Evolutionary conservation across 2,888 invertebrate genomes (phyloP).

Genomic region (Chloroclystis v-ata): DNA sequence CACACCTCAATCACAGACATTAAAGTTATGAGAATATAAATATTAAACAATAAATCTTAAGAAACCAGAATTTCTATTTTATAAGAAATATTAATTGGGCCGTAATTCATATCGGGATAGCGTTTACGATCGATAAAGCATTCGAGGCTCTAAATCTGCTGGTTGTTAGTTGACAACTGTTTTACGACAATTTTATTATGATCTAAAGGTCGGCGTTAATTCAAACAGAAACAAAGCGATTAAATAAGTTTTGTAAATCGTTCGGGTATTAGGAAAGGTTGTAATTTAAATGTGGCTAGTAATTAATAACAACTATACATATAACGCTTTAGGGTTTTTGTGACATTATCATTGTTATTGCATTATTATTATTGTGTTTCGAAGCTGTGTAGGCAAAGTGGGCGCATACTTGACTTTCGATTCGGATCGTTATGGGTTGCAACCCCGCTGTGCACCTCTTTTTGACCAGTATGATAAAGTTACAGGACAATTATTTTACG

Average conservation of each 20-base stretch:
- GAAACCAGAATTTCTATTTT: conserved; percentile 27
- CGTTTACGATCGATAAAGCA: conserved; percentile 31
- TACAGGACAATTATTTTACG: no score
- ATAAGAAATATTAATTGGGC: conserved; percentile 28
- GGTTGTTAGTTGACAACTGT: conserved; percentile 31
- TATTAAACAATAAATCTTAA: conserved; percentile 30
- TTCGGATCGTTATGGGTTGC: no score
- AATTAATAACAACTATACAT: no score
- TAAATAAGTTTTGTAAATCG: conserved; percentile 10
- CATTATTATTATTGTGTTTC: no score
- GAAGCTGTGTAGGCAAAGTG: no score
- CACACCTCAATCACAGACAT: conserved; percentile 24
- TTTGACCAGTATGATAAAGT: no score
- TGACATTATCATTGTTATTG: no score
- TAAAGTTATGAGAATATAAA: conserved; percentile 26
- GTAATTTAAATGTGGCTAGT: no score
- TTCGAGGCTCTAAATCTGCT: conserved; percentile 25
- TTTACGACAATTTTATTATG: conserved; percentile 32
- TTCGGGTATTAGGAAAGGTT: no score
- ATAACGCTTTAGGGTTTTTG: no score
- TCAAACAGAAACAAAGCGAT: conserved; percentile 17
- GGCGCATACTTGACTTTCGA: no score
- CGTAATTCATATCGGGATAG: conserved; percentile 30
- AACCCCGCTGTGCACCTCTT: no score
- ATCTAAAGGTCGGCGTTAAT: conserved; percentile 29